These are phyloP conservation scores for Seriola dumerili DNA, from an alignment of 2,113 vertebrate genomes.

Conservation along the genomic window DNA sequence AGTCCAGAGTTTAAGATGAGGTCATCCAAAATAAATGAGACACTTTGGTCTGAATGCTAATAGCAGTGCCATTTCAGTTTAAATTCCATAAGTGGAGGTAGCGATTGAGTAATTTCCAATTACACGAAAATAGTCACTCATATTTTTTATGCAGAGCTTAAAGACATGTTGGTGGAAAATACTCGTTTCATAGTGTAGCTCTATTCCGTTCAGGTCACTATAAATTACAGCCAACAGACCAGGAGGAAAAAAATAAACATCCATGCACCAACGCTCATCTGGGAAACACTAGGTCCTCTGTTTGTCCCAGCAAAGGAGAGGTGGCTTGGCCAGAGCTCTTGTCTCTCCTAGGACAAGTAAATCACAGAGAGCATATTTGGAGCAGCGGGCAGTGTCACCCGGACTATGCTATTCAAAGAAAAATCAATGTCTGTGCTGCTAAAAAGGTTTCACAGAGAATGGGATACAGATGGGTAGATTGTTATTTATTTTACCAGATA, in stretches of 20 bases:
- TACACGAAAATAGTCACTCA: background rate
- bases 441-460: background rate
- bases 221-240: conserved; percentile 27
- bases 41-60: background rate
- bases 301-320: conserved; percentile 44
- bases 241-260: conserved; percentile 22
- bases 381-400: conserved; percentile 29
- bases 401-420: conserved; percentile 26
- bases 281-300: conserved; percentile 67
- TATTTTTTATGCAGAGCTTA: background rate
- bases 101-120: background rate
- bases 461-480: background rate
- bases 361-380: conserved; percentile 49
- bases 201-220: conserved; percentile 21
- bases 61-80: background rate
- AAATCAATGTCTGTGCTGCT: conserved; percentile 6
- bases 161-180: background rate
- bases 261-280: conserved; percentile 39
- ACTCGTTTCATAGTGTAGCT: background rate
- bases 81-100: background rate
- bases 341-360: conserved; percentile 45
- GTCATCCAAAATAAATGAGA: conserved; percentile 8
- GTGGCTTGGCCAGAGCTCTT: conserved; percentile 25
- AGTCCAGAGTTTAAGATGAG: conserved; percentile 23
- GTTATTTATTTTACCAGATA: background rate